Conservation (phyloP, 2,113 vertebrate species). For the Anseranas semipalmata region DNA sequence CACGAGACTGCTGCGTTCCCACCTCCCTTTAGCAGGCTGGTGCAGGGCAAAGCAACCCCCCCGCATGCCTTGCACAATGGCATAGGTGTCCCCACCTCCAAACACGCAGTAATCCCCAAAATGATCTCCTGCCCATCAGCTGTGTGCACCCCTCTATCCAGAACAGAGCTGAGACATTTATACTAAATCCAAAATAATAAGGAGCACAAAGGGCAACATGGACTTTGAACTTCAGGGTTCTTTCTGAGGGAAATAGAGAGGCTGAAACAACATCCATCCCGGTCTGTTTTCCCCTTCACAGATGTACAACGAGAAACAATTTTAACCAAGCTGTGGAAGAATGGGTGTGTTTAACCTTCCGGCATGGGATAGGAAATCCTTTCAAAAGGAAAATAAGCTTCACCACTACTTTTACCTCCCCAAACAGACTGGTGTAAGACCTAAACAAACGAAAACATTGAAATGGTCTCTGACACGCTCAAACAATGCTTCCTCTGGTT, state of each 20-base stretch:
- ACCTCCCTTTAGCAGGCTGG: neutral
- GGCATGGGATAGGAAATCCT: neutral
- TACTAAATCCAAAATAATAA: neutral
- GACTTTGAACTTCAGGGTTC: neutral
- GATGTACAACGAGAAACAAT: constrained; percentile 15
- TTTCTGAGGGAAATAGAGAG: constrained; percentile 9
- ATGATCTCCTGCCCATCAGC: neutral
- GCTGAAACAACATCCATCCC: neutral
- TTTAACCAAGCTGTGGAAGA: constrained; percentile 23
- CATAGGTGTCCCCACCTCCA: neutral
- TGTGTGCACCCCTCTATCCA: neutral
- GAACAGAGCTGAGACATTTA: neutral
- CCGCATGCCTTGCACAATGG: neutral
- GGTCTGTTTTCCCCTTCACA: neutral
- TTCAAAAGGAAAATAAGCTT: constrained; percentile 54
- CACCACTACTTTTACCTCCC: neutral
- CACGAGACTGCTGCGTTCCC: neutral
- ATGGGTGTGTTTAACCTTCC: constrained; percentile 35
- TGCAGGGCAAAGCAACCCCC: neutral
- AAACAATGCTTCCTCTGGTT: neutral
- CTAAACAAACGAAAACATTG: neutral
- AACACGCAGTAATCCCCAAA: neutral
- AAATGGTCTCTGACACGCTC: neutral
- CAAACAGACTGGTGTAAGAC: neutral
- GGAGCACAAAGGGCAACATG: neutral